phyloP scores from a whole-genome alignment of 2,113 vertebrate species.

The Archocentrus centrarchus region DNA sequence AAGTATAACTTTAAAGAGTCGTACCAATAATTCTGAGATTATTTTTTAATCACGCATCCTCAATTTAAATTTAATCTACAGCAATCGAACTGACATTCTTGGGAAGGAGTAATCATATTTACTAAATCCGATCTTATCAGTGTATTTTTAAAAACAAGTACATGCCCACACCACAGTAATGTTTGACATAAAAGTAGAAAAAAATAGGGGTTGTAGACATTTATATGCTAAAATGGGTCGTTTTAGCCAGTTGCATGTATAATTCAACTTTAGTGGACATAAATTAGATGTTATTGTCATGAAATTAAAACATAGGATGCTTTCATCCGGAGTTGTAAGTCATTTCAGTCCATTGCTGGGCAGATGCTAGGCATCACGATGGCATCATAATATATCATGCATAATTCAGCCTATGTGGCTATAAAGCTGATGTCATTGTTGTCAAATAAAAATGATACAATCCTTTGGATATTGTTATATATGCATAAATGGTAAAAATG shows the following conservation, averaged over 20 bases:
- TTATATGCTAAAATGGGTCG: not conserved
- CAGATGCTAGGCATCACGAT: too few relatives aligned
- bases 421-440: not conserved
- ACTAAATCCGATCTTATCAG: not conserved
- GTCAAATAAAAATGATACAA: not conserved
- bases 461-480: not conserved
- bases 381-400: too few relatives aligned
- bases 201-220: too few relatives aligned
- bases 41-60: not conserved
- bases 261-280: not conserved
- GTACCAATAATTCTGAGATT: not conserved
- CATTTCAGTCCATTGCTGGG: not conserved
- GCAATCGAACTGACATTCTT: not conserved
- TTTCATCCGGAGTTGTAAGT: not conserved
- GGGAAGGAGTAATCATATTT: not conserved
- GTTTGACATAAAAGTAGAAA: too few relatives aligned
- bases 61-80: constrained; percentile 9
- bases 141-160: too few relatives aligned
- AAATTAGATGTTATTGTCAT: not conserved
- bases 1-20: not conserved
- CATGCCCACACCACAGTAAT: too few relatives aligned
- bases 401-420: not conserved
- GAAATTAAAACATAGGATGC: not conserved
- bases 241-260: not conserved
- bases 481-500: not conserved